Base-by-base conservation (phyloP, 2,888 invertebrate species). In the Thera obeliscata region DNA sequence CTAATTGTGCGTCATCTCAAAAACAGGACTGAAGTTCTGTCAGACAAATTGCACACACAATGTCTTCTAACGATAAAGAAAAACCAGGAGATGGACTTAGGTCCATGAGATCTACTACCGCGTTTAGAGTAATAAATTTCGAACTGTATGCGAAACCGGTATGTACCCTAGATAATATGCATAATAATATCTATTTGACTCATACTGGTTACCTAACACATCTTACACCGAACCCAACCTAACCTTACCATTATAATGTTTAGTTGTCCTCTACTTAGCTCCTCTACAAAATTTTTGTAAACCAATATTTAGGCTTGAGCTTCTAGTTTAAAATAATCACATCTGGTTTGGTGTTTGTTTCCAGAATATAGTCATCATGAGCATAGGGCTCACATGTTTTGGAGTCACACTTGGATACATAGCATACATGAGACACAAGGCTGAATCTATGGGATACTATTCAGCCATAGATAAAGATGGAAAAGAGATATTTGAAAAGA, bases 81-180 rank as follows among this genome's bases (percentile, higher is more conserved):
- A 90, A 90, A 78, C 96, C 97, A 49, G 97, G 97, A 43, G 97
- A 97, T 81, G 97, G 97, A 2, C 91, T 97, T 62, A 93, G 97
- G 70, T 97, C 97, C 1, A 86, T 97, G 72, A 94, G 91, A 87
- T 96, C 97, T 12, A 96, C 97, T 2, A 95, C 94, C 76, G 94
- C 97, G 43, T 98, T 98, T 85, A 95, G 96, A 81, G 95, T 96
- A 41, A 93, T 98, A 0, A 98, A 98, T 90, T 98, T 97, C 89
- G 98, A 98, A 89, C 93, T 98, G 1, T 98, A 98, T 86, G 95
- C 96, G 0, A 97, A 96, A 89, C 98, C 98, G 70, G 98, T 98
- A 94, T 95, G 96, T 91, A 46, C 11, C 41, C 8, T 35, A 9
- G 43, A 3, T 43, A 22, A 22, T 22, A 22, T 22, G 22, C 22